Conservation (phyloP, 2,113 vertebrate genomes). For the Euleptes europaea region DNA sequence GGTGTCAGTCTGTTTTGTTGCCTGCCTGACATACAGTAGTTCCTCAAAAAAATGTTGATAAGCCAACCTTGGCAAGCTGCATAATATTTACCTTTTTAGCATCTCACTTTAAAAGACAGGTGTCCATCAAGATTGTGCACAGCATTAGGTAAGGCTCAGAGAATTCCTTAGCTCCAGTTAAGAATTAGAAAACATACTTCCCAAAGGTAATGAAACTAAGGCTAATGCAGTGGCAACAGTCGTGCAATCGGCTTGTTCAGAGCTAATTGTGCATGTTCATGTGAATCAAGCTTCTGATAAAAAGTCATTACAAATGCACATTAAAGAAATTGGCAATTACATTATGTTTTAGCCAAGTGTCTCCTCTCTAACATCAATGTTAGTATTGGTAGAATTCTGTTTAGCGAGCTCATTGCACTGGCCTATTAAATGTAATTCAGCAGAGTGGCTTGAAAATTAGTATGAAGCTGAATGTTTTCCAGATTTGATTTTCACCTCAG, state of each 20-base stretch:
- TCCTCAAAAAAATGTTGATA: neutral
- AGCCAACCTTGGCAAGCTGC: fast-evolving
- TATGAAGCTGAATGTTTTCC: neutral
- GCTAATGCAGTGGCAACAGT: constrained; percentile 57
- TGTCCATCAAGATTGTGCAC: constrained; percentile 39
- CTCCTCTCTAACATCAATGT: constrained; percentile 66
- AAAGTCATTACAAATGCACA: constrained; percentile 73
- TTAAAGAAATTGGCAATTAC: constrained; percentile 73
- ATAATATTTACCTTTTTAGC: too few species aligned
- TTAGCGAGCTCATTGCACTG: constrained; percentile 48
- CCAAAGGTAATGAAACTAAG: constrained; percentile 65
- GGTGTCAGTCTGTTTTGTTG: neutral
- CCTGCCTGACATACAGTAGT: neutral
- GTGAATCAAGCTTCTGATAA: constrained; percentile 73
- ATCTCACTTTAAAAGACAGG: constrained; percentile 37
- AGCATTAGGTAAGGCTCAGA: constrained; percentile 40
- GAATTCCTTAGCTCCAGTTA: constrained; percentile 47
- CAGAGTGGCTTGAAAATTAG: constrained; percentile 19
- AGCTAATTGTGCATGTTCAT: constrained; percentile 71
- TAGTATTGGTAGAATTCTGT: constrained; percentile 60
- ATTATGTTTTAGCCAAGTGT: constrained; percentile 69
- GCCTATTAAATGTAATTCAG: constrained; percentile 26
- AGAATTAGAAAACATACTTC: constrained; percentile 55
- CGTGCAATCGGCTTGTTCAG: constrained; percentile 58
- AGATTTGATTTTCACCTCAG: neutral